These are phyloP conservation scores for Macrotis lagotis DNA, from an alignment of 2,113 vertebrate genomes.

Conservation along the genomic window DNA sequence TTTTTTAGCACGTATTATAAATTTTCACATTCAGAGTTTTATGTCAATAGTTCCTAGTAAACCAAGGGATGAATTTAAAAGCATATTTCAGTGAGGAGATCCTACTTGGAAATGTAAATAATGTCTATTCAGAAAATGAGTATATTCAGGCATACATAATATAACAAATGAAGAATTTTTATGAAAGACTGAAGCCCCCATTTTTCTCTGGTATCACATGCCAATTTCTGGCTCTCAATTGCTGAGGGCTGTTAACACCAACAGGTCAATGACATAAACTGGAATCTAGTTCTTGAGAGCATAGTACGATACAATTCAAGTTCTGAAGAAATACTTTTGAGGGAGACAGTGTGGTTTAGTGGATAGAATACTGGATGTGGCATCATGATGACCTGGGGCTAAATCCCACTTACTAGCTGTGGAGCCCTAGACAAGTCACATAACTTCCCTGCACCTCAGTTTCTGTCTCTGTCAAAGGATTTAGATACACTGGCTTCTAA, in stretches of 20 bases:
- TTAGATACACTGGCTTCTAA: background rate
- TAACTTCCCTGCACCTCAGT: background rate
- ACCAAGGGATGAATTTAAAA: background rate
- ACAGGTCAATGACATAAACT: background rate
- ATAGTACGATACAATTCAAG: background rate
- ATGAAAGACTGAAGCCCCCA: background rate
- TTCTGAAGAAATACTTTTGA: background rate
- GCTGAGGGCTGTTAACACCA: background rate
- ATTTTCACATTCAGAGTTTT: constrained; percentile 3
- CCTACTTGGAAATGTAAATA: background rate
- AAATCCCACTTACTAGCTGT: background rate
- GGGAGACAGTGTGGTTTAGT: background rate
- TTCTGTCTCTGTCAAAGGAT: background rate
- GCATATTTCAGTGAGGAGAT: background rate
- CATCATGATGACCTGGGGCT: background rate
- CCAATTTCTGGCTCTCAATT: background rate
- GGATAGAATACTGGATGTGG: background rate
- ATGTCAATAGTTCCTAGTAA: background rate
- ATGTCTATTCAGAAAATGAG: background rate
- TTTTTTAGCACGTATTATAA: background rate
- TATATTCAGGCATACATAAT: background rate
- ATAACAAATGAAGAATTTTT: background rate
- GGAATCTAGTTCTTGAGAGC: background rate
- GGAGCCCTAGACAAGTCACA: background rate
- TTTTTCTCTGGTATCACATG: background rate